phyloP scores from a whole-genome alignment of 1,140 invertebrate species.

The Littorina saxatilis region DNA sequence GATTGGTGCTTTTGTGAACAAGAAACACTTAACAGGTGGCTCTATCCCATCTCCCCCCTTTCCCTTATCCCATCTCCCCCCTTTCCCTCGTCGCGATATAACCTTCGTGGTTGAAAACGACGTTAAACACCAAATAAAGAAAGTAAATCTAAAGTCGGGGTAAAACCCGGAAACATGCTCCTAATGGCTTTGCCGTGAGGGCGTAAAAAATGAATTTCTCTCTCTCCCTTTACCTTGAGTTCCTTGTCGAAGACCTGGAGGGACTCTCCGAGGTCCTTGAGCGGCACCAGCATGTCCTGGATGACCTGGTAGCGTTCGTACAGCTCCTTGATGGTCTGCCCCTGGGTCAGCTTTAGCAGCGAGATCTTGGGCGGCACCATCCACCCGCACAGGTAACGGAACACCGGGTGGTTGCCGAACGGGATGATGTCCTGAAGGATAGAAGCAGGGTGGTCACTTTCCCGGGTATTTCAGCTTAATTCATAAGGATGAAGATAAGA shows the following conservation, averaged over 20 bases:
- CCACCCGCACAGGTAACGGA: slow-evolving; percentile 87
- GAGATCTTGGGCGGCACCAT: slow-evolving; percentile 89
- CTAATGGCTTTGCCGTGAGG: too few relatives aligned
- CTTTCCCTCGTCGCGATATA: too few relatives aligned
- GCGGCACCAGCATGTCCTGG: slow-evolving; percentile 89
- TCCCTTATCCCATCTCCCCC: too few relatives aligned
- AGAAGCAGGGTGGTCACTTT: too few relatives aligned
- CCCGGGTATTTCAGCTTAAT: not conserved
- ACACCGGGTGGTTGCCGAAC: slow-evolving; percentile 88
- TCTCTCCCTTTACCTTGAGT: slow-evolving; percentile 80
- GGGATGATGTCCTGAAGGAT: slow-evolving; percentile 87
- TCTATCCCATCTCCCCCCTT: too few relatives aligned
- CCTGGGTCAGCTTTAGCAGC: slow-evolving; percentile 88
- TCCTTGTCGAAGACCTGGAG: slow-evolving; percentile 83
- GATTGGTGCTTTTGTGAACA: too few relatives aligned
- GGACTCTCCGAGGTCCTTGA: slow-evolving; percentile 80
- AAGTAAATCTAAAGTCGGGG: too few relatives aligned
- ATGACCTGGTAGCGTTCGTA: slow-evolving; percentile 87
- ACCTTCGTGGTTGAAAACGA: too few relatives aligned
- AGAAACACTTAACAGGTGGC: too few relatives aligned
- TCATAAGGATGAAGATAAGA: not conserved
- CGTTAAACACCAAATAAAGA: too few relatives aligned
- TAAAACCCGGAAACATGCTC: too few relatives aligned
- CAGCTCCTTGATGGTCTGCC: slow-evolving; percentile 83
- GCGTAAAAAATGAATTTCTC: too few relatives aligned